Evolutionary conservation across 1,140 invertebrate species (phyloP).

Genomic region (Anastrepha ludens): DNA sequence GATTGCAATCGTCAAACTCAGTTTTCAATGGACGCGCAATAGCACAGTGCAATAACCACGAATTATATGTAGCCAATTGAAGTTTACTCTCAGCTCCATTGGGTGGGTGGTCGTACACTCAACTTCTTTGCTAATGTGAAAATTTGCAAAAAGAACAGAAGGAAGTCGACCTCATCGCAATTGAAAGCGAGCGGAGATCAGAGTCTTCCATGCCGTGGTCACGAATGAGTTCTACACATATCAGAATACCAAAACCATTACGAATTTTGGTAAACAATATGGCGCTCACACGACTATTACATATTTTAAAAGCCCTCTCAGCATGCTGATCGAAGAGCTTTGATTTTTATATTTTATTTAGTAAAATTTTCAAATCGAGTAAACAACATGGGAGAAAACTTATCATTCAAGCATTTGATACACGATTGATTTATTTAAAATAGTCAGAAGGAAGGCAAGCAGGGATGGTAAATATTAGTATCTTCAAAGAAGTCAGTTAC

Average conservation of each 20-base stretch:
- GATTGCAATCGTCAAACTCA: conserved; percentile 39
- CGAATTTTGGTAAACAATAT: neutral
- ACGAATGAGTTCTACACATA: conserved; percentile 57
- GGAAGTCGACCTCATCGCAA: conserved; percentile 71
- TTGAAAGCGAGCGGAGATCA: conserved; percentile 80
- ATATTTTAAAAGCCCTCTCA: conserved; percentile 78
- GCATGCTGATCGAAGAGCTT: conserved; percentile 80
- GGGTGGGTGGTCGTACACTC: conserved; percentile 53
- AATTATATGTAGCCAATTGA: neutral
- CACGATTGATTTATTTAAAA: conserved; percentile 13
- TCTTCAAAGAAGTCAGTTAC: conserved; percentile 68
- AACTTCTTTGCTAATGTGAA: conserved; percentile 57
- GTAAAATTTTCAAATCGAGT: conserved; percentile 55
- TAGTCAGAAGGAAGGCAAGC: conserved; percentile 74
- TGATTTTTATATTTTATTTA: conserved; percentile 65
- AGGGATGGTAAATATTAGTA: conserved; percentile 70
- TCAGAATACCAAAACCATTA: conserved; percentile 5
- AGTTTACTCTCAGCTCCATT: conserved; percentile 58
- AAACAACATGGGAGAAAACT: conserved; percentile 41
- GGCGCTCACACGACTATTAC: conserved; percentile 74
- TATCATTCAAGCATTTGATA: neutral
- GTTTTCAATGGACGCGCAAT: neutral
- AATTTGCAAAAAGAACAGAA: conserved; percentile 62
- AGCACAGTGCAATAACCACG: neutral
- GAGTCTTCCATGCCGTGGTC: conserved; percentile 67